Evolutionary conservation across 2,113 vertebrate species (phyloP), one percentile per base, ranked within the genome.

Genomic region (Myrmecophaga tridactyla): DNA sequence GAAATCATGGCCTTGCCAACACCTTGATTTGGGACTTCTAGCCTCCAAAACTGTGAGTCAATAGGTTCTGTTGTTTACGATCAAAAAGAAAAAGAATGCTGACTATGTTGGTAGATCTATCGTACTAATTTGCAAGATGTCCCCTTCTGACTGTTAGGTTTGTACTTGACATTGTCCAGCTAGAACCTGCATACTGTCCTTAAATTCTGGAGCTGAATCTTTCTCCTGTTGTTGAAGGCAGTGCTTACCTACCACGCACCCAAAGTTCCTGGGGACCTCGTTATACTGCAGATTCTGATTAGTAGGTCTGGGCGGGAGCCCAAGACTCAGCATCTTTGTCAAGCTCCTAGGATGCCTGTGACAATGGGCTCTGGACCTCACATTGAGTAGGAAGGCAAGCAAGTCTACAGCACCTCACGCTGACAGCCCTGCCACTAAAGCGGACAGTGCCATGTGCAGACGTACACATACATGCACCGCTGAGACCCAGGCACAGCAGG

Each of bases 371-470:
- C 62, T 56, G 39, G 67, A 58, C 31, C 41, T 5, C 1, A 8
- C 18, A 72, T 60, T 29, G 62, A 83, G 88, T 21, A 60, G 63
- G 23, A 70, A 88, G 48, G 51, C 36, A 78, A 78, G 46, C n/a
- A 83, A 83, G 58, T 41, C 29, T 43, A 67, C 62, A 75, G 51
- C 27, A 34, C 14, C 29, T 82, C 27, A 1, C 58, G 29, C 11
- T 3, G 63, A 46, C 29, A 72, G 11, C 43, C 7, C 4, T 8
- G 17, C 4, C 2, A 20, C 51, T 15, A 17, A 36, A 43, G 81
- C 20, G 53, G 53, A 11, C 0, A 4, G 36, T 0, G 0, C 43
- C 56, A 34, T 3, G 34, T 48, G 62, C 43, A 41, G n/a, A 25
- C 13, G 11, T 15, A 31, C 17, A 70, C 77, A 34, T 48, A 58